Evolutionary conservation across 2,113 vertebrate species (phyloP).

Genomic region (Pomatostomus ruficeps): DNA sequence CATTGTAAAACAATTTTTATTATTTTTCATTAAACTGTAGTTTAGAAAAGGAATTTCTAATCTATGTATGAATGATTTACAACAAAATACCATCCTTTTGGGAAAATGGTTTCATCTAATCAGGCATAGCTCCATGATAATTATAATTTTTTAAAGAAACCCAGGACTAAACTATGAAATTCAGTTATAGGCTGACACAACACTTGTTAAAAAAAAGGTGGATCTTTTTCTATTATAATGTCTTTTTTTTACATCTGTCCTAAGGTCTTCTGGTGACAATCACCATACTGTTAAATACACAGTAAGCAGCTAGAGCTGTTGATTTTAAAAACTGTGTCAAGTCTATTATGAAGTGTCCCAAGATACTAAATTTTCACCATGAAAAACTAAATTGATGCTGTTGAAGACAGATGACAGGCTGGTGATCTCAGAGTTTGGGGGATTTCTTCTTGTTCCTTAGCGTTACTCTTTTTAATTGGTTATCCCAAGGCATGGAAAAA

Average conservation of each 20-base stretch:
- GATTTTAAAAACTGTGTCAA: constrained; percentile 32
- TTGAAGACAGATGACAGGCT: neutral
- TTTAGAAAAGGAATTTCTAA: neutral
- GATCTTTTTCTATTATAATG: neutral
- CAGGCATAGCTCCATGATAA: neutral
- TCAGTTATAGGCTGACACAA: neutral
- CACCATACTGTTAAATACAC: neutral
- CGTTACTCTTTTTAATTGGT: constrained; percentile 32
- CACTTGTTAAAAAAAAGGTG: neutral
- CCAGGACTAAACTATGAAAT: neutral
- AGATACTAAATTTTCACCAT: neutral
- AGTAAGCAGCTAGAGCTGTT: neutral
- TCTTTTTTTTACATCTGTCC: neutral
- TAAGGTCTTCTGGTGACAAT: neutral
- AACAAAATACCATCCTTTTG: neutral
- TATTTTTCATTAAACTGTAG: neutral
- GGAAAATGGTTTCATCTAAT: neutral
- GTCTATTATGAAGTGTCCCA: neutral
- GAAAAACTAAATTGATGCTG: neutral
- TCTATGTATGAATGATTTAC: neutral
- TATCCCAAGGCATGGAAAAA: constrained; percentile 37
- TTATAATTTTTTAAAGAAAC: neutral
- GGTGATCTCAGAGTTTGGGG: neutral
- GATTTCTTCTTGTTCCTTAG: constrained; percentile 1
- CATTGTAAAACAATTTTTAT: neutral